A percentile compares a stretch with the other conserved stretches of the same genome.
phyloP scores from a whole-genome alignment of 2,888 invertebrate species.

The Nasonia oneida region DNA sequence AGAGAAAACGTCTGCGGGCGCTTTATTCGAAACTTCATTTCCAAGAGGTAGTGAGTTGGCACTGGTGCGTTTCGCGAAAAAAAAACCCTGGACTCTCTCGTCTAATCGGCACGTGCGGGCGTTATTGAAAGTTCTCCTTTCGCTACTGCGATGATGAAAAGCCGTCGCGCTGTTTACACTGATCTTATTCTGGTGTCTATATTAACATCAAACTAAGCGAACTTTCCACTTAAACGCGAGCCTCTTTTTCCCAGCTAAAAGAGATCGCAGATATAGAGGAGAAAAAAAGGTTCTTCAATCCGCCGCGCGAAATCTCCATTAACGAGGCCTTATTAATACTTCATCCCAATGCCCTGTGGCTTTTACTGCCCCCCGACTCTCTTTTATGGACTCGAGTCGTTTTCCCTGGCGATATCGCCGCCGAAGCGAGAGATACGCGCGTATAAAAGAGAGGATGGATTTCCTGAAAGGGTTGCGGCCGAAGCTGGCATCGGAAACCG shows the following conservation, averaged over 20 bases:
- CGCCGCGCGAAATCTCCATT: slow-evolving; percentile 57
- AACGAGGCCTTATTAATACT: slow-evolving; percentile 58
- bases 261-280: background rate
- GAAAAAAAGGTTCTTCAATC: slow-evolving; percentile 28
- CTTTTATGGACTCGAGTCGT: slow-evolving; percentile 14
- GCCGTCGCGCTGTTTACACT: background rate
- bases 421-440: background rate
- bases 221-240: slow-evolving; percentile 23
- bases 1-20: too few species aligned
- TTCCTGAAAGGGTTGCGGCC: background rate
- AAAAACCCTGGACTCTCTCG: background rate
- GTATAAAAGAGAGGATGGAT: background rate
- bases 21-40: slow-evolving; percentile 9
- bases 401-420: slow-evolving; percentile 9
- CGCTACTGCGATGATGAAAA: too few species aligned
- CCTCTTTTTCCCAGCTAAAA: background rate
- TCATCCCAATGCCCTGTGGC: slow-evolving; percentile 37
- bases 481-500: background rate
- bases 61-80: background rate
- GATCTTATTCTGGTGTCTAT: background rate
- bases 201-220: background rate
- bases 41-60: background rate
- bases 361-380: slow-evolving; percentile 28
- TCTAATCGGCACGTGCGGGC: background rate
- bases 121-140: slow-evolving; percentile 26